Conservation (phyloP, 1,140 invertebrate genomes). For the Pseudomyrmex pallidus region DNA sequence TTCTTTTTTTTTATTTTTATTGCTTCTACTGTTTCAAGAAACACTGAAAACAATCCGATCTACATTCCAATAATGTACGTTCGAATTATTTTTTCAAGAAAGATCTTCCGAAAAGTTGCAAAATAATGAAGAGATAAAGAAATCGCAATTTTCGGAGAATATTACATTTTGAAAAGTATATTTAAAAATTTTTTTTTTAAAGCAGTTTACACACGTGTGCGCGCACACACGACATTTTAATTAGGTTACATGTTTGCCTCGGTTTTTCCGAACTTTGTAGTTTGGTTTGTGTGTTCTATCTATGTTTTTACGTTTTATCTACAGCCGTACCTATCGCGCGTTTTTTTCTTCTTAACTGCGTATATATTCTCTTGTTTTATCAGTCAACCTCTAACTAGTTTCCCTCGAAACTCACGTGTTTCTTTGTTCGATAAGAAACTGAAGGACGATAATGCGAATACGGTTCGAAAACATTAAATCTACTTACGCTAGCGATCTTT, state of each 20-base stretch:
- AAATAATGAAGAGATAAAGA: not conserved
- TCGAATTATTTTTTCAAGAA: not conserved
- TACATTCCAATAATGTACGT: not conserved
- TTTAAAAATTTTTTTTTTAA: no score
- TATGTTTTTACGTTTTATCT: not conserved
- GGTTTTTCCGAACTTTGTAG: no score
- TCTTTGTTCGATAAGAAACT: slow-evolving; percentile 15
- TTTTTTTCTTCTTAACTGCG: not conserved
- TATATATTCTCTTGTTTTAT: slow-evolving; percentile 12
- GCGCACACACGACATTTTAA: no score
- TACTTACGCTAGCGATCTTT: not conserved
- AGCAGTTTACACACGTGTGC: no score
- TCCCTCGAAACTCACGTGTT: not conserved
- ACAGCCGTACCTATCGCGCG: not conserved
- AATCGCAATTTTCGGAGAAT: not conserved
- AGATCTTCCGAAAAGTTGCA: slow-evolving; percentile 4
- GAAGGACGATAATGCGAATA: not conserved
- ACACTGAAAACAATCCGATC: slow-evolving; percentile 13
- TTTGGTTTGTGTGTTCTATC: no score
- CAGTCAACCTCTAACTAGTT: not conserved
- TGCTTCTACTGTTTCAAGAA: slow-evolving; percentile 48
- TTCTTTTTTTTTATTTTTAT: slow-evolving; percentile 23
- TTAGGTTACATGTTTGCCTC: no score
- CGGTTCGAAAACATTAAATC: not conserved
- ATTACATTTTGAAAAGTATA: not conserved